Conservation (phyloP, 2,888 invertebrate genomes). For the Vanessa cardui region DNA sequence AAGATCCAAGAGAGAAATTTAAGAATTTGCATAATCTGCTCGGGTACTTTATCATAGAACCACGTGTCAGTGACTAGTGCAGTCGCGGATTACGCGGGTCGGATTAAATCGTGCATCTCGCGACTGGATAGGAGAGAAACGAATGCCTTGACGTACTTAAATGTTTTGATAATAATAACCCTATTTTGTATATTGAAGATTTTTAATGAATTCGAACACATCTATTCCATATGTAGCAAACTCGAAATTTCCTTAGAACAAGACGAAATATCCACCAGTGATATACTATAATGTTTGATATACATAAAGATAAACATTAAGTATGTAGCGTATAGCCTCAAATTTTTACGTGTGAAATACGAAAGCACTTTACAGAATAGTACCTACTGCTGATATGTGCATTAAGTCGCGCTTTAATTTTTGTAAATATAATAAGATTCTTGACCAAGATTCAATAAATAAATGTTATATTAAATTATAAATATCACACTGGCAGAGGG, state of each 20-base stretch:
- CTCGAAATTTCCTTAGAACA: too few relatives aligned
- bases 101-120: constrained; percentile 71
- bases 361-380: too few relatives aligned
- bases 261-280: too few relatives aligned
- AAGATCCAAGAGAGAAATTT: constrained; percentile 67
- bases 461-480: constrained; percentile 79
- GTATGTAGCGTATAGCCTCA: too few relatives aligned
- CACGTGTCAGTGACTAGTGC: constrained; percentile 83
- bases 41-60: constrained; percentile 82
- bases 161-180: neutral
- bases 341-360: too few relatives aligned
- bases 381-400: too few relatives aligned
- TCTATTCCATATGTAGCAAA: too few relatives aligned
- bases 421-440: neutral
- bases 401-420: too few relatives aligned
- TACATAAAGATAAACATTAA: too few relatives aligned
- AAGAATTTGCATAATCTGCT: constrained; percentile 82
- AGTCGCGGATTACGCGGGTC: constrained; percentile 74
- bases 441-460: constrained; percentile 55
- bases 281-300: too few relatives aligned
- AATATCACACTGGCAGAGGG: constrained; percentile 74
- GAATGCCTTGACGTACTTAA: neutral
- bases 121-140: constrained; percentile 41
- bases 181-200: too few relatives aligned
- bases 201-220: too few relatives aligned